Percentiles rank a stretch among this genome's conserved stretches.
Evolutionary conservation across 2,113 vertebrate genomes (phyloP).

Genomic region (Caranx ignobilis): DNA sequence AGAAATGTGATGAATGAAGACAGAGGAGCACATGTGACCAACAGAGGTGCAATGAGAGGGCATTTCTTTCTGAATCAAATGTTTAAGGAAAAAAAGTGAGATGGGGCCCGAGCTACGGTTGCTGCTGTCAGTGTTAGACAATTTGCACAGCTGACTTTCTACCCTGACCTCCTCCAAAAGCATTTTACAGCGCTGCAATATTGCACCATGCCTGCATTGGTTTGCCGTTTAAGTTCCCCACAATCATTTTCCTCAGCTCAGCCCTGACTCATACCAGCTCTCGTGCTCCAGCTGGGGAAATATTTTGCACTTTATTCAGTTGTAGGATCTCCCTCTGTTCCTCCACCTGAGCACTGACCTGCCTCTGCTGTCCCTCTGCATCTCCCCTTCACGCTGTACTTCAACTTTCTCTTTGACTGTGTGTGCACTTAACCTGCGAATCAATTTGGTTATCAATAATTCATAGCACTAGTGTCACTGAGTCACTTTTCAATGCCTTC

Average conservation of each 20-base stretch:
- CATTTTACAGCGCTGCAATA: background rate
- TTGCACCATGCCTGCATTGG: background rate
- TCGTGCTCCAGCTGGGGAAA: background rate
- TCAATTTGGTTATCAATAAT: constrained; percentile 20
- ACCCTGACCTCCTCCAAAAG: background rate
- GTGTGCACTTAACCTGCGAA: background rate
- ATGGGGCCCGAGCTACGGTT: no score
- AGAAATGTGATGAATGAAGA: background rate
- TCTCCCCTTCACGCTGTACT: background rate
- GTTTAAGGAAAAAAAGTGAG: background rate
- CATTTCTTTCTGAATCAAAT: background rate
- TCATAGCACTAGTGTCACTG: background rate
- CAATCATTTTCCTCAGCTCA: background rate
- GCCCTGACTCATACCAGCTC: background rate
- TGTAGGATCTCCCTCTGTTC: background rate
- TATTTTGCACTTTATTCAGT: background rate
- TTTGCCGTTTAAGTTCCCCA: background rate
- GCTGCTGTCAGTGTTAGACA: background rate
- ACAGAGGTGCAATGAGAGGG: background rate
- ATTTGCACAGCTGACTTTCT: background rate
- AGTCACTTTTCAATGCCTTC: constrained; percentile 22
- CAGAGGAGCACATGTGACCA: background rate
- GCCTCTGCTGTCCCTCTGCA: background rate
- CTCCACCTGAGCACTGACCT: background rate
- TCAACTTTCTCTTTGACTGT: background rate